Conservation (phyloP, 2,797 vertebrate species). For the Cercopithecus diana region DNA sequence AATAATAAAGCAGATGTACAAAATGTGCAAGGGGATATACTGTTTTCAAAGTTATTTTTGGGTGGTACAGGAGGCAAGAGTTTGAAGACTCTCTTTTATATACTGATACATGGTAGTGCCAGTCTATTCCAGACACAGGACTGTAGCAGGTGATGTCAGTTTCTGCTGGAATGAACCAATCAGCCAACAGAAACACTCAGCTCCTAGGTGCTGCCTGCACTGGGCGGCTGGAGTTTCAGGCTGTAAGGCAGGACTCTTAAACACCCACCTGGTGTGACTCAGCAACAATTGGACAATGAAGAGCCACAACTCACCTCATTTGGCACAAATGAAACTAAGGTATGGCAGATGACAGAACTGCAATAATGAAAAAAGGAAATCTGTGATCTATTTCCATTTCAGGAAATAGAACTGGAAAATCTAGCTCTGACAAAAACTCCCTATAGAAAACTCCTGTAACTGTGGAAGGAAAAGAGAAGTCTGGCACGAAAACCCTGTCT, state of each 20-base stretch:
- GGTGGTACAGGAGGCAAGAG: background rate
- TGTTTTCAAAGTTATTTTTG: background rate
- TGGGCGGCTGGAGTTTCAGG: background rate
- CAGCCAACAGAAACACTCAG: background rate
- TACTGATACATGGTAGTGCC: rapidly evolving
- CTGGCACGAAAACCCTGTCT: background rate
- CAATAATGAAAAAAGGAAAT: background rate
- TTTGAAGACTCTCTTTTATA: background rate
- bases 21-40: background rate
- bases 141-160: background rate
- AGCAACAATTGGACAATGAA: background rate
- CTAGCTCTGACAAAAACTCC: slow-evolving; percentile 11
- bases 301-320: background rate
- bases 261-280: background rate
- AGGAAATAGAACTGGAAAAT: slow-evolving; percentile 48
- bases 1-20: background rate
- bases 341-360: background rate
- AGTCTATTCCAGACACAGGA: background rate
- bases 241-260: background rate
- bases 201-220: background rate
- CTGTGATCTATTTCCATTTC: background rate
- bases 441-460: background rate
- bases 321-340: background rate
- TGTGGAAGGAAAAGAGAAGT: background rate
- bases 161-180: background rate